Evolutionary conservation across 1,140 invertebrate genomes (phyloP), one percentile per base, ranked within the genome.

Genomic region (Pseudachorutes palmiensis): DNA sequence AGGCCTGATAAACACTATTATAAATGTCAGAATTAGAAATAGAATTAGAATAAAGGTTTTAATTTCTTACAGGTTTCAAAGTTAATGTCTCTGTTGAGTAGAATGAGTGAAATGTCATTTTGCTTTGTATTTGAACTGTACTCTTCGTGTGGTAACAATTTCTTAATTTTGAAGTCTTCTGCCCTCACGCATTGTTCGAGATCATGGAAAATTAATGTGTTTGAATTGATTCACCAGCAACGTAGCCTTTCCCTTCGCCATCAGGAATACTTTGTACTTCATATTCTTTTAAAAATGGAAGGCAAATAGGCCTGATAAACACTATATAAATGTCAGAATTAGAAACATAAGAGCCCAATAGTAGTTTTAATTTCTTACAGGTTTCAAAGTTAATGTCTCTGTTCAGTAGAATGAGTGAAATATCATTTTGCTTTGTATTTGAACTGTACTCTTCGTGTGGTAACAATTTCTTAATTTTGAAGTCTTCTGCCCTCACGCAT

Each of bases 81-180:
- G 26, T 76, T n/a, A 9, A 80, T 80, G 1, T 79, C 77, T n/a
- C 70, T 70, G 12, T 82, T 75, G n/a, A 86, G 70, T 51, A 81
- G 75, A 31, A 89, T 77, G 3, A 89, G 75, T 0, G 84, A 85
- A 55, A 89, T 84, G 73, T 89, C 87, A 72, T 88, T 84, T 65
- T 82, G 68, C 33, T 74, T 74, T 19, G 65, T 66, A 28, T 29
- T 26, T 1, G 66, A 45, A 61, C 36, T 70, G 48, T 74, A 71
- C 2, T 57, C 14, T 12, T 29, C n/a, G 49, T 74, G 70, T 3
- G 68, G 26, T 59, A 70, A 68, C 2, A 71, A 31, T 67, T 70
- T 74, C 61, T 71, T 65, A 28, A 74, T 68, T 61, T 19, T 3
- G 41, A 65, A 67, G 45, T 74, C 67, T 59, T 68, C 58, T 2